Conservation (phyloP, 2,113 vertebrate species). For the Misgurnus anguillicaudatus region DNA sequence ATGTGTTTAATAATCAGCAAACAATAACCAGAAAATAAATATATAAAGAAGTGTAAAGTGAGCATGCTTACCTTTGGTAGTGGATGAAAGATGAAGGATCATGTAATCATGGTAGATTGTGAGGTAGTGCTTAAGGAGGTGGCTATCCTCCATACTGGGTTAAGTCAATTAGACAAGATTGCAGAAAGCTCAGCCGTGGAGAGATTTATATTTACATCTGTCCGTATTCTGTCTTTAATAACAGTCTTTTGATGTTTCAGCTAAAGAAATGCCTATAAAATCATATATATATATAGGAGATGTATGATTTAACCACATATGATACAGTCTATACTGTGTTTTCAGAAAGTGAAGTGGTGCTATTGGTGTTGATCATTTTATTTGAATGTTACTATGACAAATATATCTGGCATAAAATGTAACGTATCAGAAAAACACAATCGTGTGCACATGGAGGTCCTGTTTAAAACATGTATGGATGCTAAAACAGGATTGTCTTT, state of each 20-base stretch:
- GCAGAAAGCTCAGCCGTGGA: slow-evolving; percentile 53
- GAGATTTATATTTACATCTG: background rate
- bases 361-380: background rate
- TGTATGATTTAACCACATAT: no score
- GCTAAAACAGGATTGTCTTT: background rate
- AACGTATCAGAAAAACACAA: background rate
- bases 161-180: slow-evolving; percentile 64
- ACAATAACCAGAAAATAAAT: background rate
- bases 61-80: slow-evolving; percentile 13
- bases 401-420: background rate
- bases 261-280: background rate
- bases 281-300: no score
- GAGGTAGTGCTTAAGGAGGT: slow-evolving; percentile 28
- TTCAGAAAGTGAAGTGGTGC: no score
- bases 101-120: background rate
- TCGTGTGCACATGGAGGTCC: background rate
- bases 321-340: no score
- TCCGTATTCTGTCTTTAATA: no score
- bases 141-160: slow-evolving; percentile 29
- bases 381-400: background rate
- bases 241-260: background rate
- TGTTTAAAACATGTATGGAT: no score
- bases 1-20: background rate
- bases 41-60: background rate
- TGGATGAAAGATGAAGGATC: background rate